phyloP scores from a whole-genome alignment of 2,113 vertebrate species.

The Zingel zingel region DNA sequence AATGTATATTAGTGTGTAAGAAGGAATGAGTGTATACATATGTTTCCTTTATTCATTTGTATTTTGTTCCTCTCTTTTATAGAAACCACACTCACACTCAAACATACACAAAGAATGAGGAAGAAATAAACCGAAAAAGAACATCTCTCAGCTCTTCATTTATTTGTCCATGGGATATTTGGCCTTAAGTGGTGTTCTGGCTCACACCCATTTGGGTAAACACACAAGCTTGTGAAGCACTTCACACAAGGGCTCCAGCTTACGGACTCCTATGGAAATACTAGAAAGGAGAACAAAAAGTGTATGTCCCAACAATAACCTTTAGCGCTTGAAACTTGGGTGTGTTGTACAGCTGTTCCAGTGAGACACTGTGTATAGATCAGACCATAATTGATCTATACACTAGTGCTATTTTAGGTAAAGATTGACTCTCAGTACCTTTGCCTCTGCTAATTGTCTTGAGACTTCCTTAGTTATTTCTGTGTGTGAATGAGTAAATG shows the following conservation, averaged over 20 bases:
- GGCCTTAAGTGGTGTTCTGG: too few species aligned
- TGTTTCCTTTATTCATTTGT: too few species aligned
- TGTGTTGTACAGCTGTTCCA: not conserved
- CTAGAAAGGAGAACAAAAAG: not conserved
- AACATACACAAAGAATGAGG: too few species aligned
- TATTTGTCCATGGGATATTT: too few species aligned
- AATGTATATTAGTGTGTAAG: too few species aligned
- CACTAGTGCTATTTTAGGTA: not conserved
- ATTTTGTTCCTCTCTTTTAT: too few species aligned
- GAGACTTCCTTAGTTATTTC: not conserved
- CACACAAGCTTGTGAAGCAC: not conserved
- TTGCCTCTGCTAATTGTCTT: not conserved
- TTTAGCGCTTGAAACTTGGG: not conserved
- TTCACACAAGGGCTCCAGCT: not conserved
- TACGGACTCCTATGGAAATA: not conserved
- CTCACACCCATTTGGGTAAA: not conserved
- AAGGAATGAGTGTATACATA: too few species aligned
- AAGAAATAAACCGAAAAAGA: too few species aligned
- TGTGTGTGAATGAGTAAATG: not conserved
- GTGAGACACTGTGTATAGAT: constrained; percentile 3
- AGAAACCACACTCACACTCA: too few species aligned
- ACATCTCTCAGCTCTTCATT: too few species aligned
- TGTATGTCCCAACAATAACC: not conserved
- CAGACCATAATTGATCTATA: not conserved
- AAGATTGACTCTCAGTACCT: not conserved